Percentiles rank a stretch among this genome's conserved stretches.
These are phyloP conservation scores for Orchestes rusci DNA, from an alignment of 2,888 invertebrate species.

Conservation along the genomic window DNA sequence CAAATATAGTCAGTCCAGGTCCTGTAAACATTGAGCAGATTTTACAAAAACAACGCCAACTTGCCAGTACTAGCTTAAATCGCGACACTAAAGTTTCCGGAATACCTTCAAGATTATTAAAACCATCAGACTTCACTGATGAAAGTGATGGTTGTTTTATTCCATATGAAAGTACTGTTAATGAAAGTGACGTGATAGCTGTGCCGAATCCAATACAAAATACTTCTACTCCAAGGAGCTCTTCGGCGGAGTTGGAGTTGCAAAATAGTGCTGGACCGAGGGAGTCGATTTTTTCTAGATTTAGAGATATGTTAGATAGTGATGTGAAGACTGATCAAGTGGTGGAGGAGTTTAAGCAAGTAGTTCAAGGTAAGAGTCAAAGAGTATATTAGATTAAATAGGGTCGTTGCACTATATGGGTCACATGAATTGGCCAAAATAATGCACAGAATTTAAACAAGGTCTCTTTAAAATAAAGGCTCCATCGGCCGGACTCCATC, in stretches of 20 bases:
- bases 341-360: conserved; percentile 30
- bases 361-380: conserved; percentile 14
- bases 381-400: background rate
- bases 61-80: conserved; percentile 31
- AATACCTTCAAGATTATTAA: conserved; percentile 34
- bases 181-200: conserved; percentile 35
- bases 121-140: conserved; percentile 24
- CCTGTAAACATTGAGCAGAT: conserved; percentile 6
- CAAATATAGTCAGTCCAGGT: conserved; percentile 11
- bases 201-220: conserved; percentile 29
- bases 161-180: conserved; percentile 34
- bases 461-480: no score
- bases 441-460: no score
- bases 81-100: conserved; percentile 27
- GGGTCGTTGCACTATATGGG: no score
- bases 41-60: conserved; percentile 27
- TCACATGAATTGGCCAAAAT: no score
- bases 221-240: conserved; percentile 35
- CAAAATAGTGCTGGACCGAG: conserved; percentile 12
- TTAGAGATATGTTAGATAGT: conserved; percentile 31
- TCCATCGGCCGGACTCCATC: no score
- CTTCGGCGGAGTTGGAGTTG: conserved; percentile 17
- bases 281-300: conserved; percentile 28
- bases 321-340: conserved; percentile 32
- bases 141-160: conserved; percentile 17